Conservation (phyloP, 2,113 vertebrate genomes). For the Xenopus borealis region DNA sequence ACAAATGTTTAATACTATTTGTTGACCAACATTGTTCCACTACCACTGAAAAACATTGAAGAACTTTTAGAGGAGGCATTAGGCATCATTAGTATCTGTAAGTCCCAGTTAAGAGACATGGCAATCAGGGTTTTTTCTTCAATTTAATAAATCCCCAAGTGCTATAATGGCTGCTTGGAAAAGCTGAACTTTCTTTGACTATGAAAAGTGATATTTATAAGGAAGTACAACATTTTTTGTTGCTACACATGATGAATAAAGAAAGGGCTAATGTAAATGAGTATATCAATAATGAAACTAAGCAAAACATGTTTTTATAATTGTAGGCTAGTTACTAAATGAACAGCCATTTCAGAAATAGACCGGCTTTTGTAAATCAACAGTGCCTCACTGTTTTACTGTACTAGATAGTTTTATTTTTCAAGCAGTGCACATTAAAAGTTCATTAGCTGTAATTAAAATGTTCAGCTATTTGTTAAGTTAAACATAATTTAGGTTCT, state of each 20-base stretch:
- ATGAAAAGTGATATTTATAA: not conserved
- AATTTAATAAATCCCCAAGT: no score
- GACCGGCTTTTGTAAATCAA: conserved; percentile 24
- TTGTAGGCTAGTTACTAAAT: conserved; percentile 14
- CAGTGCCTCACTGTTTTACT: conserved; percentile 23
- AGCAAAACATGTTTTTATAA: conserved; percentile 21
- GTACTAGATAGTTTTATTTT: conserved; percentile 8
- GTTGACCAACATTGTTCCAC: no score
- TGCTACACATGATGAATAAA: conserved; percentile 36
- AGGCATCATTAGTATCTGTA: no score
- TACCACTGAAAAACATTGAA: no score
- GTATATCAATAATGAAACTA: conserved; percentile 24
- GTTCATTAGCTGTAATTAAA: conserved; percentile 41
- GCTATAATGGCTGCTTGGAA: not conserved
- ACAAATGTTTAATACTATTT: no score
- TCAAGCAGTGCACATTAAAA: conserved; percentile 34
- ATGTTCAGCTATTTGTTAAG: conserved; percentile 16
- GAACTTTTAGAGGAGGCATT: no score
- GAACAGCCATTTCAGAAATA: conserved; percentile 24
- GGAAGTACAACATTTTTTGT: conserved; percentile 9
- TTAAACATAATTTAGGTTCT: conserved; percentile 13
- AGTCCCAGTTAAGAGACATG: no score
- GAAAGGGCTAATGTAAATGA: conserved; percentile 27
- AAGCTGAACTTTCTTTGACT: not conserved
- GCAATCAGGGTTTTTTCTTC: no score